phyloP scores from a whole-genome alignment of 2,113 vertebrate species.

The Labrus mixtus region DNA sequence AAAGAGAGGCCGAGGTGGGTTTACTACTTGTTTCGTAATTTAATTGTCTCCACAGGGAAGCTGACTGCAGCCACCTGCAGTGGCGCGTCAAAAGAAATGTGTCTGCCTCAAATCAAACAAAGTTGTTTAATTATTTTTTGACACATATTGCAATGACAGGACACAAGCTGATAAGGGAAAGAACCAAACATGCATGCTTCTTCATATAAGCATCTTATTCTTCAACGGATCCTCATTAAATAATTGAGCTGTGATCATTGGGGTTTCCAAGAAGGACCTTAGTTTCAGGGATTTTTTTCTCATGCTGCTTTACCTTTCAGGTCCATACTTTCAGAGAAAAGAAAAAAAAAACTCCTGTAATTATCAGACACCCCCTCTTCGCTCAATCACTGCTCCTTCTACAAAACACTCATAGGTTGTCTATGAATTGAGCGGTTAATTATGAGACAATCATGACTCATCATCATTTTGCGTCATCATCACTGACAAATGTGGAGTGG shows the following conservation, averaged over 20 bases:
- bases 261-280: no score
- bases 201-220: no score
- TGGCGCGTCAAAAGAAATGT: conserved; percentile 21
- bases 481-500: not conserved
- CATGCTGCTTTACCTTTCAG: not conserved
- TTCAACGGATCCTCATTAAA: no score
- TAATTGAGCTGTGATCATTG: not conserved
- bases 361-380: not conserved
- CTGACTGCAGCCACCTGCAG: conserved; percentile 12
- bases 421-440: not conserved
- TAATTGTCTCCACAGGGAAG: conserved; percentile 46
- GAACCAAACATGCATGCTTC: no score
- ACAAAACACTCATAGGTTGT: not conserved
- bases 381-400: not conserved
- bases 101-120: not conserved
- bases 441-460: not conserved
- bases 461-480: not conserved
- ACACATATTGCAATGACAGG: not conserved
- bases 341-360: not conserved
- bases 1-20: conserved; percentile 3
- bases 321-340: not conserved
- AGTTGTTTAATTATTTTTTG: not conserved
- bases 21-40: conserved; percentile 19
- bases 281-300: not conserved
- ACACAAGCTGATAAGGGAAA: not conserved